Base-by-base conservation (phyloP, 2,888 invertebrate genomes). In the Orthonevra nobilis region DNA sequence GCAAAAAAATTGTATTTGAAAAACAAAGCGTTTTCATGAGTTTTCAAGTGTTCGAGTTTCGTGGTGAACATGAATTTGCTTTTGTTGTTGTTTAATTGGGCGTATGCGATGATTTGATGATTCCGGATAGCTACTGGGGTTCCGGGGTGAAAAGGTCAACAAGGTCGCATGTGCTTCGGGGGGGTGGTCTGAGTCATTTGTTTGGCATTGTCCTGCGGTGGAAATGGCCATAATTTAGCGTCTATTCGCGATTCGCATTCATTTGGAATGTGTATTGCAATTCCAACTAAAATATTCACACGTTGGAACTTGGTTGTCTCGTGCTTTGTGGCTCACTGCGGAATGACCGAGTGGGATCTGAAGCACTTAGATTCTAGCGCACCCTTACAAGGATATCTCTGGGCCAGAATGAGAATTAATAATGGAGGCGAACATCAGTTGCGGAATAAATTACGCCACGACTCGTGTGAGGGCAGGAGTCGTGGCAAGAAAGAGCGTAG, bases 231-330 rank as follows among this genome's bases (percentile, higher is more conserved):
- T 61, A 69, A 75, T 61, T 75, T 28, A 69, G 32, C 74, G 56
- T 63, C 70, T 56, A 70, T 50, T 50, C 50, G 44, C 12, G 17
- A n/a, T 15, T 58, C 26, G 44, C 50, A 52, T 70, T 70, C 64
- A 52, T 77, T 72, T 14, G 58, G 52, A 77, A 72, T 70, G 54
- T 38, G 63, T 64, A 58, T 60, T 50, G 50, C 42, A 60, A 64
- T 72, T 60, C 15, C 12, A 52, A 30, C 64, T 77, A 28, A 77
- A 72, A 77, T 72, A 72, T 77, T 77, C 46, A 77, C 60, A 64
- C 58, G 52, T 54, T 77, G 40, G 36, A 14, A 10, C 23, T 3
- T 23, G 20, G 14, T 40, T 20, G 38, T 10, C 9, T 6, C 15
- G 5, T 10, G 42, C 40, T 30, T 58, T 12, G 20, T 40, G 32